Evolutionary conservation across 2,888 invertebrate species (phyloP).

Genomic region (Endomychus coccineus): DNA sequence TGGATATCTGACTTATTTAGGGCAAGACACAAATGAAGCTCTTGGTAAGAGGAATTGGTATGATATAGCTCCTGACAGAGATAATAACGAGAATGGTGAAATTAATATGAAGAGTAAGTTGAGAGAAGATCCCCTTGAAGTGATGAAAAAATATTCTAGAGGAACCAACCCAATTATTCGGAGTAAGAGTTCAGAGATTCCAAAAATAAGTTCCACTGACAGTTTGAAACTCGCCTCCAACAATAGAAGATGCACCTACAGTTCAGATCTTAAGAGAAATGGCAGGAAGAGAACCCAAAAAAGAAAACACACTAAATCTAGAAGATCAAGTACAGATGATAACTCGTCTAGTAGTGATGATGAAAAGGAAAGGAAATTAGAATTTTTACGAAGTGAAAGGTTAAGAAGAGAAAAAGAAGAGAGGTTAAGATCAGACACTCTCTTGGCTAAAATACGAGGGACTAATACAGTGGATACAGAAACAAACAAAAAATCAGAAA

Average conservation of each 20-base stretch:
- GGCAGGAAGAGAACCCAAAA: too few species aligned
- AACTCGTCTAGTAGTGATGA: slow-evolving; percentile 26
- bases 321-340: slow-evolving; percentile 15
- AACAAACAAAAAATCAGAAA: slow-evolving; percentile 26
- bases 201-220: slow-evolving; percentile 20
- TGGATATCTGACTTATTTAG: slow-evolving; percentile 91
- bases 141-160: slow-evolving; percentile 51
- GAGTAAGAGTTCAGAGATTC: slow-evolving; percentile 7
- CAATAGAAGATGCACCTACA: too few species aligned
- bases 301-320: neutral
- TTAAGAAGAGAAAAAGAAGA: slow-evolving; percentile 76
- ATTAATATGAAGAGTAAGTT: slow-evolving; percentile 59
- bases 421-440: slow-evolving; percentile 58
- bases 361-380: slow-evolving; percentile 46
- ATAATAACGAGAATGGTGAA: slow-evolving; percentile 50
- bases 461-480: slow-evolving; percentile 37
- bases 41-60: slow-evolving; percentile 87
- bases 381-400: slow-evolving; percentile 67
- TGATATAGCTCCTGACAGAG: slow-evolving; percentile 60
- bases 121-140: slow-evolving; percentile 64
- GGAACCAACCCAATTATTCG: too few species aligned
- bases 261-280: too few species aligned
- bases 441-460: slow-evolving; percentile 65
- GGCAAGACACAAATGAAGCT: slow-evolving; percentile 84
- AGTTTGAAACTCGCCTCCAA: too few species aligned